Percentiles rank a stretch among this genome's conserved stretches.
Evolutionary conservation across 2,888 invertebrate genomes (phyloP).

Genomic region (Cacoxenus indagator): DNA sequence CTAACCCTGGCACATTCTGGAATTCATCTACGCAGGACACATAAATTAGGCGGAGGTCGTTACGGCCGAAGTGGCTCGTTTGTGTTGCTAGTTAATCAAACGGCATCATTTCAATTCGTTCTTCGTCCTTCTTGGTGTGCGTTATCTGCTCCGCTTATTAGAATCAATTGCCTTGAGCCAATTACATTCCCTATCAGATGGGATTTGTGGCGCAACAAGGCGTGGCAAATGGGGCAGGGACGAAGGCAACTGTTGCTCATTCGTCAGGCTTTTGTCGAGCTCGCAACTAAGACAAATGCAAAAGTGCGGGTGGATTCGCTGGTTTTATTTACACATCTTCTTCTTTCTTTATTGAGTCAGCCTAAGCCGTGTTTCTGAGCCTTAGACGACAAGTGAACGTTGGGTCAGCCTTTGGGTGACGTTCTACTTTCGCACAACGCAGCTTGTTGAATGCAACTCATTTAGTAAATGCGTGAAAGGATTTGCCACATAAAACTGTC

Average conservation of each 20-base stretch:
- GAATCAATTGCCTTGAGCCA: neutral
- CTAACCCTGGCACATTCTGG: too few species aligned
- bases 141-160: neutral
- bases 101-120: neutral
- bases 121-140: neutral
- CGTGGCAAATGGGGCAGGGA: neutral
- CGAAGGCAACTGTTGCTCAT: slow-evolving; percentile 1
- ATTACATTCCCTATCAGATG: neutral
- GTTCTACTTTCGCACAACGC: neutral
- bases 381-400: neutral
- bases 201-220: neutral
- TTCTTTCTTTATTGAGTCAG: too few species aligned
- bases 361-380: neutral
- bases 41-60: too few species aligned
- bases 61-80: too few species aligned
- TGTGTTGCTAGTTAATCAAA: neutral
- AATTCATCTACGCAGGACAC: too few species aligned
- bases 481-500: neutral
- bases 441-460: slow-evolving; percentile 4
- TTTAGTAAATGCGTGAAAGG: slow-evolving; percentile 23
- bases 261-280: slow-evolving; percentile 8
- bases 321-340: too few species aligned
- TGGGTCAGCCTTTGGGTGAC: neutral
- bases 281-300: too few species aligned
- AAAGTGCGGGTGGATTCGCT: too few species aligned